Percentiles rank a stretch among this genome's conserved stretches.
phyloP scores from a whole-genome alignment of 64 coral and sea anemone species.

The Stichodactyla helianthus region DNA sequence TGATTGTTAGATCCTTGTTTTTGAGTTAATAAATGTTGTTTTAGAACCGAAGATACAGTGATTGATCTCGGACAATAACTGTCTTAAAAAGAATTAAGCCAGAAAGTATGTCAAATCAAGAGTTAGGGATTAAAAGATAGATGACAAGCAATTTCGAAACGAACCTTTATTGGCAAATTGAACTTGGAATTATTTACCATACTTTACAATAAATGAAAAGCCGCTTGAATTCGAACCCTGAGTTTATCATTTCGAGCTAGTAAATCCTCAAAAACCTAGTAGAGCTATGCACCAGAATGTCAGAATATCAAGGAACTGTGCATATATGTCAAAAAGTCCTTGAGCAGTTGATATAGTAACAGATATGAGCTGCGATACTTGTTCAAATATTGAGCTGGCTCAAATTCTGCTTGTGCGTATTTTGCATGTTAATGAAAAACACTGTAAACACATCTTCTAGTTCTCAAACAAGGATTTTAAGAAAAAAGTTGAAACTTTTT shows the following conservation, averaged over 20 bases:
- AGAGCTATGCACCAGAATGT: neutral
- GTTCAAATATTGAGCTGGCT: too few relatives aligned
- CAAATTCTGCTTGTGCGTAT: too few relatives aligned
- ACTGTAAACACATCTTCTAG: too few relatives aligned
- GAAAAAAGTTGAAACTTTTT: too few relatives aligned
- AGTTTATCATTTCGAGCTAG: neutral
- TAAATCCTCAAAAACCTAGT: neutral
- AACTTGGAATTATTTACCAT: neutral
- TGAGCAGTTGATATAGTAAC: too few relatives aligned
- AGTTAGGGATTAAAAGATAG: neutral
- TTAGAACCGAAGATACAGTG: neutral
- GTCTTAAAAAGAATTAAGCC: neutral
- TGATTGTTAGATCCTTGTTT: neutral
- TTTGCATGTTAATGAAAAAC: too few relatives aligned
- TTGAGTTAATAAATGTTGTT: neutral
- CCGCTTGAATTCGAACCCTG: neutral
- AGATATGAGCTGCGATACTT: too few relatives aligned
- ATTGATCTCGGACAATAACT: neutral
- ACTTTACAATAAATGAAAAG: neutral
- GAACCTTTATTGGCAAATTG: neutral
- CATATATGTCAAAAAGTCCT: neutral
- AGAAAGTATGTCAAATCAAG: neutral
- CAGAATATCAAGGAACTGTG: neutral
- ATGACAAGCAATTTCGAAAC: neutral
- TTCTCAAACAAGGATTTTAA: too few relatives aligned